phyloP scores from a whole-genome alignment of 2,797 vertebrate species.

The Diglossa cyanea region DNA sequence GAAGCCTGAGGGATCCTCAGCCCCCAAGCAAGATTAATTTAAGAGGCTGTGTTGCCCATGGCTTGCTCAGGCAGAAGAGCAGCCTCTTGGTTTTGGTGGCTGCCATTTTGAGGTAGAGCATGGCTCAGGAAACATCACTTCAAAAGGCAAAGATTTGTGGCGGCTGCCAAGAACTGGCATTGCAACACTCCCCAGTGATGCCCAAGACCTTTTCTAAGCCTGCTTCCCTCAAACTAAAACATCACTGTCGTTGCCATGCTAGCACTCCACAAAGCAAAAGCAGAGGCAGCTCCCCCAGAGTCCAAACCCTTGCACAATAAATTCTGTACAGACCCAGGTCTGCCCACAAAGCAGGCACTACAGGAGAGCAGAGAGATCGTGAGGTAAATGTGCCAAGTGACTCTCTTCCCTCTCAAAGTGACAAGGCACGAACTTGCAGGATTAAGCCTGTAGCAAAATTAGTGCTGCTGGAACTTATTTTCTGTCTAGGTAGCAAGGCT shows the following conservation, averaged over 20 bases:
- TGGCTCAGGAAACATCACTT: not conserved
- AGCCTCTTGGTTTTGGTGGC: not conserved
- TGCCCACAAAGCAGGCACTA: not conserved
- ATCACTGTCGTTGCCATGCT: rapidly evolving
- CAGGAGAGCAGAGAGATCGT: not conserved
- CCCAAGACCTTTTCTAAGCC: not conserved
- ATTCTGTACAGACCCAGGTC: not conserved
- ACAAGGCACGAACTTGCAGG: not conserved
- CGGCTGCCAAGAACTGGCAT: not conserved
- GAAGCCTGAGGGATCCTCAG: not conserved
- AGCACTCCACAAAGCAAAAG: not conserved
- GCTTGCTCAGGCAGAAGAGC: not conserved
- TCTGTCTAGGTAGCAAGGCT: not conserved
- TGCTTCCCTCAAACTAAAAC: not conserved
- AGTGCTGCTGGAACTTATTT: not conserved
- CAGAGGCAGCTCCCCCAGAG: not conserved
- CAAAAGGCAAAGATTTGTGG: not conserved
- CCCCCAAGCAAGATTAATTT: not conserved
- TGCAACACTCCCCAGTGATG: not conserved
- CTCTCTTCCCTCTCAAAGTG: not conserved
- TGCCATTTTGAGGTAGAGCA: not conserved
- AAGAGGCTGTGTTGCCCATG: not conserved
- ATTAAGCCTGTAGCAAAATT: not conserved
- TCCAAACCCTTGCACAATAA: not conserved
- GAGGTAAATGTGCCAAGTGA: not conserved